A percentile compares a stretch with the other conserved stretches of the same genome.
Conservation (phyloP, 2,113 vertebrate species). For the Motacilla alba region DNA sequence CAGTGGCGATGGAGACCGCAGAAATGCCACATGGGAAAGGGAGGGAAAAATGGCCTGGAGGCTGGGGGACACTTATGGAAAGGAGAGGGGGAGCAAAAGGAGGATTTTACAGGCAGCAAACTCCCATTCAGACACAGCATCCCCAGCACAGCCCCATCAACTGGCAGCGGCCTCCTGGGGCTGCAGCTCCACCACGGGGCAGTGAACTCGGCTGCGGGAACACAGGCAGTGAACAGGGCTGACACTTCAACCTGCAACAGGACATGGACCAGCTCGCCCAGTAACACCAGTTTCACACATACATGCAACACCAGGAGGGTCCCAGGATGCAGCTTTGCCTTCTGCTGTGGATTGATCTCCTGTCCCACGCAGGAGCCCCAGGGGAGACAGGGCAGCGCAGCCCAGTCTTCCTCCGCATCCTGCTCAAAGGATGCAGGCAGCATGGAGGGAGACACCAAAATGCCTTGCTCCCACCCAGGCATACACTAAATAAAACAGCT, state of each 20-base stretch:
- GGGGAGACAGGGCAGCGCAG: rapidly evolving
- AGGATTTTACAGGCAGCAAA: not conserved
- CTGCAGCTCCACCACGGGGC: not conserved
- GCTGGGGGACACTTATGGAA: not conserved
- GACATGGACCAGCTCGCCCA: not conserved
- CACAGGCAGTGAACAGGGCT: not conserved
- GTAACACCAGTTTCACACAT: not conserved
- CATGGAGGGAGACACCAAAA: not conserved
- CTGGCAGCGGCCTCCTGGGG: not conserved
- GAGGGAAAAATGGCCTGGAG: not conserved
- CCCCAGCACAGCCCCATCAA: not conserved
- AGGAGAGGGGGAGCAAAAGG: not conserved
- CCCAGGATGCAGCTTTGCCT: not conserved
- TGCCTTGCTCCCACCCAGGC: rapidly evolving
- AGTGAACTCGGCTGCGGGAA: rapidly evolving
- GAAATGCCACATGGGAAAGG: not conserved
- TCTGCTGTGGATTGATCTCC: rapidly evolving
- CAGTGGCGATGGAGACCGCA: rapidly evolving
- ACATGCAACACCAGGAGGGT: not conserved
- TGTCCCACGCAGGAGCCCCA: not conserved
- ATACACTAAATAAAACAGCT: not conserved
- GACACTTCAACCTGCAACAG: rapidly evolving
- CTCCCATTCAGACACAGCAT: not conserved
- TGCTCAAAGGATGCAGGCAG: not conserved
- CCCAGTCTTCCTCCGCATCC: not conserved